phyloP scores from a whole-genome alignment of 1,140 invertebrate species.

The Calliphora vicina region DNA sequence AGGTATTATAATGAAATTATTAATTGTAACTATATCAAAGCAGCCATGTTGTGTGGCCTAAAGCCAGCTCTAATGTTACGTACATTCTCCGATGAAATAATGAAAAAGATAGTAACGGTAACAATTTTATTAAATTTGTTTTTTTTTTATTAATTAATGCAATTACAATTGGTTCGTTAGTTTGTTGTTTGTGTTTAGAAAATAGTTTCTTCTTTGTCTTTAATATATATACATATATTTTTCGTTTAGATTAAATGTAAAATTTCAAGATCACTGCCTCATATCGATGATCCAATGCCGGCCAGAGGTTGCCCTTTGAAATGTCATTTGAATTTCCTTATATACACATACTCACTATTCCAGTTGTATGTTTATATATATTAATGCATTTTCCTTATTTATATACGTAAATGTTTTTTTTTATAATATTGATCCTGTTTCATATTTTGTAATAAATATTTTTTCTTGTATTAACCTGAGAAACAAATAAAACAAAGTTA shows the following conservation, averaged over 20 bases:
- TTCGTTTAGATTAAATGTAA: constrained; percentile 36
- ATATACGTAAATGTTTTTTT: constrained; percentile 13
- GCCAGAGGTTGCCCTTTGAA: not conserved
- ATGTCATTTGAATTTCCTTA: no score
- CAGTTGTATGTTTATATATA: no score
- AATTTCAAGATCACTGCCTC: constrained; percentile 30
- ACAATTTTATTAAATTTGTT: constrained; percentile 15
- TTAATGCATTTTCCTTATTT: no score
- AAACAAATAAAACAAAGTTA: constrained; percentile 43
- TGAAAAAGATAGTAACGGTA: constrained; percentile 42
- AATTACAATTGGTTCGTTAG: not conserved
- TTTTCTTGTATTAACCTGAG: not conserved
- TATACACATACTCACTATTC: no score
- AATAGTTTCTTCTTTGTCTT: constrained; percentile 4
- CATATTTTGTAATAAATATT: not conserved
- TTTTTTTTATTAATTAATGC: constrained; percentile 8
- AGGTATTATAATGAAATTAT: constrained; percentile 52
- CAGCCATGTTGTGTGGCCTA: constrained; percentile 54
- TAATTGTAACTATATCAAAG: constrained; percentile 53
- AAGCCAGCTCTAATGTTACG: constrained; percentile 48
- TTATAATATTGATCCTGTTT: constrained; percentile 31
- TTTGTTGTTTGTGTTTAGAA: not conserved
- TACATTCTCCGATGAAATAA: constrained; percentile 51
- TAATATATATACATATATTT: constrained; percentile 6
- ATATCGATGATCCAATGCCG: constrained; percentile 37